Evolutionary conservation across 1,140 invertebrate species (phyloP), one percentile per base, ranked within the genome.

Genomic region (Psix sp.): DNA sequence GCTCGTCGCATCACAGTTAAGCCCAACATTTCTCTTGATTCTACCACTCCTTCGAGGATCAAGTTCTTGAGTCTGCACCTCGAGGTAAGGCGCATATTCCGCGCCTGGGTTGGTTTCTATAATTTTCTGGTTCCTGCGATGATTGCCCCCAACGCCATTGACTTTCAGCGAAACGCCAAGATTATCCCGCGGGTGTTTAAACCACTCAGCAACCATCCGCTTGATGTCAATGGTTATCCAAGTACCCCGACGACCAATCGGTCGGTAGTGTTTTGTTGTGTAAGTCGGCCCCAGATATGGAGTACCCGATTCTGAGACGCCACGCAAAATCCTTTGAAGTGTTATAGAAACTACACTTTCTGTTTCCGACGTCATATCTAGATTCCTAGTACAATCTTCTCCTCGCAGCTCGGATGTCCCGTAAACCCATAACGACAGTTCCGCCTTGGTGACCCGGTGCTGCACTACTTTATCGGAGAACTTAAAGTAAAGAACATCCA

Each of bases 61-160:
- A 73, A 96, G 89, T 84, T 96, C 94, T 78, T 96, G 90, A 77
- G 93, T 95, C 68, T 95, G 94, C 60, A 93, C 90, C 92, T 96
- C 90, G n/a, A 92, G 73, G 62, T 85, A 87, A 0, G 86, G 86
- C 1, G 82, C 80, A 57, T 83, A 78, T 1, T 87, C 86, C 14
- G 86, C 84, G 0, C 77, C 80, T 3, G 85, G 82, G 73, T 86
- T 84, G 0, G 81, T 87, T 60, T 88, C 86, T 11, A 88, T 79
- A 0, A 86, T 56, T 33, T 80, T 75, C 9, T 60, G 77, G 35
- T 79, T 82, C 39, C 79, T 77, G 3, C 80, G 77, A 14, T 83
- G 79, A 18, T 74, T 77, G 6, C 78, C 74, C 2, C 51, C 65
- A 6, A 63, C 74, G 14, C 74, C 77, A 1, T 75, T 73, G 48